Evolutionary conservation across 2,797 vertebrate genomes (phyloP).

Genomic region (Telmatherina bonti): DNA sequence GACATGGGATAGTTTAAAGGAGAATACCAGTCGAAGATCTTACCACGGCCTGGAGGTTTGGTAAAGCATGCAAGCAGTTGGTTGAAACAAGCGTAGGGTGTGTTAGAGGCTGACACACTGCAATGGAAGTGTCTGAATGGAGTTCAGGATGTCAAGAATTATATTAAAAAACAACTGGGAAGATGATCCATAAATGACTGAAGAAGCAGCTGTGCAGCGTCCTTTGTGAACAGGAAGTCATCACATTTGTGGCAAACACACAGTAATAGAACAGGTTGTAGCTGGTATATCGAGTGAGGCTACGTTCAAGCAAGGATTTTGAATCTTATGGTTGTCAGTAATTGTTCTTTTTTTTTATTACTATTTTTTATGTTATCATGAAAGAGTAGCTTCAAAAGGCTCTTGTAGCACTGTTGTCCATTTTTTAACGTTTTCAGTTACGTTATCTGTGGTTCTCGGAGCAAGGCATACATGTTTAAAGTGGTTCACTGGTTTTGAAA

Average conservation of each 20-base stretch:
- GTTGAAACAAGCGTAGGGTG: conserved; percentile 1
- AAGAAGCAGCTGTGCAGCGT: conserved; percentile 3
- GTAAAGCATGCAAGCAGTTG: conserved; percentile 10
- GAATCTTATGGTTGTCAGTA: background rate
- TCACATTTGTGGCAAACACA: conserved; percentile 19
- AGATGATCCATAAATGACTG: conserved; percentile 19
- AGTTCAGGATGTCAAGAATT: conserved; percentile 18
- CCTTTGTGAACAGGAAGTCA: conserved; percentile 3
- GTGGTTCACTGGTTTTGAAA: background rate
- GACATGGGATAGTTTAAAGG: conserved; percentile 24
- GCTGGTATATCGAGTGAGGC: background rate
- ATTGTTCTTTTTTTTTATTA: background rate
- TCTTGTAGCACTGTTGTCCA: background rate
- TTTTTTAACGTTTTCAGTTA: background rate
- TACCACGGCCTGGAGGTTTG: conserved; percentile 10
- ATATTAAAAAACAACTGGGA: conserved; percentile 5
- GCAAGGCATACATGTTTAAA: background rate
- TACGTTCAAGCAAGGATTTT: background rate
- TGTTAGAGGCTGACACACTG: conserved; percentile 13
- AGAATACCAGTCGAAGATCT: conserved; percentile 6
- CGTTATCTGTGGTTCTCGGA: background rate
- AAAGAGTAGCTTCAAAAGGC: conserved; percentile 3
- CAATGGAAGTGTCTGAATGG: conserved; percentile 7
- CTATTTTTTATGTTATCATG: background rate
- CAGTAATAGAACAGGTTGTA: conserved; percentile 1